phyloP scores from a whole-genome alignment of 2,888 invertebrate genomes.

The Bursaphelenchus okinawaensis region DNA sequence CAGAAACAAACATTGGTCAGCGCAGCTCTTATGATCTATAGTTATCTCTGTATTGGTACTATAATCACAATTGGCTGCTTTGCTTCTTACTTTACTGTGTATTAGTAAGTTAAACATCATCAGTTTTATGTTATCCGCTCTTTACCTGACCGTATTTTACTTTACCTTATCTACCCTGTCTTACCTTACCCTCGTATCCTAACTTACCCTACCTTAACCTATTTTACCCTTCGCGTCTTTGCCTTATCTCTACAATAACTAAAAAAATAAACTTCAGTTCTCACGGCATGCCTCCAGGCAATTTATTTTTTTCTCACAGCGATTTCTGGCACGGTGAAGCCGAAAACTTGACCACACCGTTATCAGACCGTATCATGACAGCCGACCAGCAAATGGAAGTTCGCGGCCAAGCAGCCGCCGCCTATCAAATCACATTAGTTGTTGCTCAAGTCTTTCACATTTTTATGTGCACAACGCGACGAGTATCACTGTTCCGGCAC shows the following conservation, averaged over 20 bases:
- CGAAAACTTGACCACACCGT: constrained; percentile 1
- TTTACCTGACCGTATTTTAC: too few species aligned
- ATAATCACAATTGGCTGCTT: constrained; percentile 10
- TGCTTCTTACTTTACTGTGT: constrained; percentile 5
- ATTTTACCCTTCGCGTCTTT: not conserved
- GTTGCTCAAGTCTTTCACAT: constrained; percentile 12
- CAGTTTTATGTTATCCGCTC: too few species aligned
- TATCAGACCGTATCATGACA: not conserved
- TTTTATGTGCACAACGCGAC: constrained; percentile 15
- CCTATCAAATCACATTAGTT: constrained; percentile 14
- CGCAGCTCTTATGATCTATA: not conserved
- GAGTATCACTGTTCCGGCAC: constrained; percentile 7
- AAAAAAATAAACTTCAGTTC: not conserved
- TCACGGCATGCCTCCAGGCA: not conserved
- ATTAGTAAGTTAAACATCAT: constrained; percentile 12
- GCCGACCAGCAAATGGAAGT: constrained; percentile 1
- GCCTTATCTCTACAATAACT: not conserved
- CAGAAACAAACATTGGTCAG: not conserved
- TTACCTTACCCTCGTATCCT: too few species aligned
- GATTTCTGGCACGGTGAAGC: constrained; percentile 13
- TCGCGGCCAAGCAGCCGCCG: constrained; percentile 10
- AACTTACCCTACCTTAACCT: too few species aligned
- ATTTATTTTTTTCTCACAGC: not conserved
- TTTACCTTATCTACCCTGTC: too few species aligned
- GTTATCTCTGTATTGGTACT: constrained; percentile 5